Evolutionary conservation across 1,140 invertebrate genomes (phyloP).

Genomic region (Achatina immaculata): DNA sequence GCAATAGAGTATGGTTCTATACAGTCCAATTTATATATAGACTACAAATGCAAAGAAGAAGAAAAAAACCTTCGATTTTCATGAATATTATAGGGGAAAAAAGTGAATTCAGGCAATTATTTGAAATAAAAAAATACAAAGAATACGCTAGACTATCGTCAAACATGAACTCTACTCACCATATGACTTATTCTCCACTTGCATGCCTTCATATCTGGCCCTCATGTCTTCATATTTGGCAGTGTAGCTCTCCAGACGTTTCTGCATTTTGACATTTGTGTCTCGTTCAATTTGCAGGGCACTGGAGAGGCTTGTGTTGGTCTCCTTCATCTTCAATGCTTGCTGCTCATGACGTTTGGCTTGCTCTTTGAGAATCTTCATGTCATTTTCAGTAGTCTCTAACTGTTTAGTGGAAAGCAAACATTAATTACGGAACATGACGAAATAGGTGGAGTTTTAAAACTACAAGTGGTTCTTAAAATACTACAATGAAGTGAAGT

Average conservation of each 20-base stretch:
- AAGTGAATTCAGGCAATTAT: too few relatives aligned
- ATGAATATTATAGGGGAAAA: too few relatives aligned
- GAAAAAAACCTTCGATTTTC: too few relatives aligned
- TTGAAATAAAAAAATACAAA: too few relatives aligned
- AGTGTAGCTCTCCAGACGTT: background rate
- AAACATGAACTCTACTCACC: constrained; percentile 2
- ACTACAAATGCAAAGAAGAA: too few relatives aligned
- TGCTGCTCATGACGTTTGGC: background rate
- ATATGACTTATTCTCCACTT: constrained; percentile 24
- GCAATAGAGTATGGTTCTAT: too few relatives aligned
- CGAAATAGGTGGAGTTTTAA: background rate
- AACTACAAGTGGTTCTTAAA: too few relatives aligned
- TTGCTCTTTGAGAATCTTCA: background rate
- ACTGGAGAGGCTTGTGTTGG: constrained; percentile 13
- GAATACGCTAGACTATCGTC: too few relatives aligned
- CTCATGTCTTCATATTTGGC: constrained; percentile 19
- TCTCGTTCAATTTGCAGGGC: constrained; percentile 29
- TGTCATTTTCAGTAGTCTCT: background rate
- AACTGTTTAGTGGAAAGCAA: background rate
- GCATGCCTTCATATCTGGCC: background rate
- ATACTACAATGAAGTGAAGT: background rate
- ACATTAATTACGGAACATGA: background rate
- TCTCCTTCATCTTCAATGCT: constrained; percentile 10
- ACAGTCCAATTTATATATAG: too few relatives aligned
- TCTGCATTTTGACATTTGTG: constrained; percentile 21